A percentile compares a stretch with the other conserved stretches of the same genome.
Evolutionary conservation across 2,797 vertebrate species (phyloP).

Genomic region (Paguma larvata): DNA sequence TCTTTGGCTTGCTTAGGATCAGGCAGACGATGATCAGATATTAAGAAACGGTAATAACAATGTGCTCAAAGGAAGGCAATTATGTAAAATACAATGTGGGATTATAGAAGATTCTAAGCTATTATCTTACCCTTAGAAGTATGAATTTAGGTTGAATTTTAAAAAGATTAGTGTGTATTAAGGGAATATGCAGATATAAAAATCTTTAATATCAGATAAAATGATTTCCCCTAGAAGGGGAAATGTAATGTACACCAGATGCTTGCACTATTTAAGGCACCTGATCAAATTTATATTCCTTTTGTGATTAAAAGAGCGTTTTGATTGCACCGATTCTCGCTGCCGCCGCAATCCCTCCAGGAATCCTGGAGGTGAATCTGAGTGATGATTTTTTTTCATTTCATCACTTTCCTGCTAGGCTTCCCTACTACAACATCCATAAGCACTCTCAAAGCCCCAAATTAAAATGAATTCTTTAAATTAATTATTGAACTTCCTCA

Average conservation of each 20-base stretch:
- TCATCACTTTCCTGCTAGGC: neutral
- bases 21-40: neutral
- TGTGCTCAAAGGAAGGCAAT: neutral
- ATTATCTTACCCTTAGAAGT: conserved; percentile 10
- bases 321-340: neutral
- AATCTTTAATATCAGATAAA: neutral
- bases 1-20: neutral
- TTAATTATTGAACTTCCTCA: neutral
- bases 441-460: neutral
- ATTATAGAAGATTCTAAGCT: neutral
- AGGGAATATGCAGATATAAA: neutral
- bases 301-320: neutral
- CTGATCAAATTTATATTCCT: neutral
- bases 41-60: neutral
- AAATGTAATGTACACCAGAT: neutral
- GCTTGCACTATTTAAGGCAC: neutral
- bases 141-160: conserved; percentile 26
- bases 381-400: conserved; percentile 5
- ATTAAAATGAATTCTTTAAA: conserved; percentile 38
- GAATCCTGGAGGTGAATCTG: neutral
- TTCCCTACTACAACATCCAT: neutral
- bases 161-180: neutral
- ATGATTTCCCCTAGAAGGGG: neutral
- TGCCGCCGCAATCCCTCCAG: neutral
- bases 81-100: neutral